phyloP scores from a whole-genome alignment of 2,888 invertebrate genomes.

The Mesochorus sp. region DNA sequence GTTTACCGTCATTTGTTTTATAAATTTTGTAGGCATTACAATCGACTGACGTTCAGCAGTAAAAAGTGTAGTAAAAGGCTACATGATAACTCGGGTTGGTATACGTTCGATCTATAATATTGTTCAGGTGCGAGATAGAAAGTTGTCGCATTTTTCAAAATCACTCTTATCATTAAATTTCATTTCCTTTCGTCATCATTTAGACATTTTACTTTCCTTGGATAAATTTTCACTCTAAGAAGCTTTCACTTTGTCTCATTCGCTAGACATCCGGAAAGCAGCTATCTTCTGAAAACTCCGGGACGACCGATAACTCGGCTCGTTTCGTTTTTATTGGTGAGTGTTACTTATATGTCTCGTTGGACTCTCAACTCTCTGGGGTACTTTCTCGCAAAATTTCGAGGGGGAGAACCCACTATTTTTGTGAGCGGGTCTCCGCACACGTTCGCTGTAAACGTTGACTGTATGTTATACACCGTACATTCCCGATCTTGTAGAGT shows the following conservation, averaged over 20 bases:
- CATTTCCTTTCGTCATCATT: neutral
- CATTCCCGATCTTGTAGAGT: constrained; percentile 5
- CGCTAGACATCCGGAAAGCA: neutral
- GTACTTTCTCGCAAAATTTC: neutral
- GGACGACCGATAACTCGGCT: constrained; percentile 30
- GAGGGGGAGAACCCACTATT: constrained; percentile 8
- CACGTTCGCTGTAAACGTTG: neutral
- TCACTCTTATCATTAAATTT: neutral
- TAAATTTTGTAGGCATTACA: too few species aligned
- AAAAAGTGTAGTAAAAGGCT: too few species aligned
- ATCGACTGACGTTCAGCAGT: too few species aligned
- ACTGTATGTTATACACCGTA: neutral
- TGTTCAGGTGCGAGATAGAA: too few species aligned
- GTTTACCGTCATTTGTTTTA: too few species aligned
- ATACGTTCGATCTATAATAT: too few species aligned
- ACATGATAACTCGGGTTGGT: too few species aligned
- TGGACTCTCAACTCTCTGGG: neutral
- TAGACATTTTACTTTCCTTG: neutral
- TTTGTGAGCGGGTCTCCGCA: constrained; percentile 24
- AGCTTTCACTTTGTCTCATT: neutral
- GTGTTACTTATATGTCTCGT: constrained; percentile 11
- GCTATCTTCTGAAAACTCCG: neutral
- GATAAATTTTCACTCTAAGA: neutral
- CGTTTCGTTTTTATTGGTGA: constrained; percentile 41
- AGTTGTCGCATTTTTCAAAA: neutral